These are phyloP conservation scores for Sitta europaea DNA, from an alignment of 2,113 vertebrate genomes.

Conservation along the genomic window DNA sequence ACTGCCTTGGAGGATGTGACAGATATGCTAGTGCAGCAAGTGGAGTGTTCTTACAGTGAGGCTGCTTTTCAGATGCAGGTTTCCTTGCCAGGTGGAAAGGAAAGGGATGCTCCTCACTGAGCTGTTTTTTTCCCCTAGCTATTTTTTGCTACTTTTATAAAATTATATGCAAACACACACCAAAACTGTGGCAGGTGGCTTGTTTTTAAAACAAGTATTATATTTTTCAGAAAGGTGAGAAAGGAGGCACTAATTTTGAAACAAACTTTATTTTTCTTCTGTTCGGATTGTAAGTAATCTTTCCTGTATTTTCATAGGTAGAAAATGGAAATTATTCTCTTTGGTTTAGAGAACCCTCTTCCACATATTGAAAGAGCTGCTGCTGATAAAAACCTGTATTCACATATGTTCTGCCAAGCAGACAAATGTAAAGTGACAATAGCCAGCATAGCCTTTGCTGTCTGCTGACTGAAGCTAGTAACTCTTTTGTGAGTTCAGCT, in stretches of 20 bases:
- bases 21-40: not conserved
- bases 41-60: not conserved
- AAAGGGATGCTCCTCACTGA: not conserved
- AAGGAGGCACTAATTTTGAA: not conserved
- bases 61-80: not conserved
- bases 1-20: not conserved
- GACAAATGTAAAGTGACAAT: not conserved
- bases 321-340: not conserved
- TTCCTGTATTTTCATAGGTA: not conserved
- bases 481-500: not conserved
- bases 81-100: not conserved
- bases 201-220: not conserved
- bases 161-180: not conserved
- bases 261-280: not conserved
- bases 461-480: not conserved
- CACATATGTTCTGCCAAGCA: rapidly evolving
- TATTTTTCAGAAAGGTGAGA: not conserved
- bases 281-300: not conserved
- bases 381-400: not conserved
- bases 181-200: not conserved
- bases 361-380: not conserved
- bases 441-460: not conserved
- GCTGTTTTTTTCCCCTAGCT: not conserved
- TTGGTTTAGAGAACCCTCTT: not conserved
- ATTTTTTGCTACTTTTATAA: not conserved